phyloP scores from a whole-genome alignment of 1,140 invertebrate species.

The Calephelis nemesis region DNA sequence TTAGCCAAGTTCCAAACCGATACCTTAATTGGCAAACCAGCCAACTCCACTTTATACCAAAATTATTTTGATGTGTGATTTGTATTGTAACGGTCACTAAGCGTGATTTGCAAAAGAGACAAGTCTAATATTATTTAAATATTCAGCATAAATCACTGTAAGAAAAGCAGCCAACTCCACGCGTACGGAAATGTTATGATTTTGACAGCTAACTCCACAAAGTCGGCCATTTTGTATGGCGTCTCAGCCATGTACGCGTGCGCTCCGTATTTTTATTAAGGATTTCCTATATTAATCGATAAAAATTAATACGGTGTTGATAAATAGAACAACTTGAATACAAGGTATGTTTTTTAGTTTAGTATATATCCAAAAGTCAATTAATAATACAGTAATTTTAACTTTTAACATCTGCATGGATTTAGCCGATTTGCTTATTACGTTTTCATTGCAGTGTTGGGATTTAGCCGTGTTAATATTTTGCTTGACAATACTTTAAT shows the following conservation, averaged over 20 bases:
- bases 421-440: constrained; percentile 4
- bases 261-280: constrained; percentile 1
- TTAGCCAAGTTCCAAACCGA: too few relatives aligned
- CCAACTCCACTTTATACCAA: constrained; percentile 19
- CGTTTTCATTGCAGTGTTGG: not conserved
- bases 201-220: constrained; percentile 18
- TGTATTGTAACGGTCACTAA: not conserved
- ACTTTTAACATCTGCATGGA: not conserved
- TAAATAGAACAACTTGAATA: constrained; percentile 8
- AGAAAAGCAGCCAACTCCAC: constrained; percentile 15
- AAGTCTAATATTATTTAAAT: constrained; percentile 8
- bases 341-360: constrained; percentile 13
- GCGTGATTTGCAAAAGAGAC: constrained; percentile 16
- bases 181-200: constrained; percentile 12
- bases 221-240: constrained; percentile 6
- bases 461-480: constrained; percentile 14
- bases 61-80: constrained; percentile 9
- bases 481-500: not conserved
- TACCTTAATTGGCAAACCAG: constrained; percentile 19
- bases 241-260: not conserved
- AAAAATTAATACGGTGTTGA: not conserved
- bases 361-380: not conserved
- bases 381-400: not conserved
- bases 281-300: not conserved
- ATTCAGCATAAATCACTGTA: constrained; percentile 1